Conservation (phyloP, 1,140 invertebrate genomes). For the Lamellibrachia luymesi region DNA sequence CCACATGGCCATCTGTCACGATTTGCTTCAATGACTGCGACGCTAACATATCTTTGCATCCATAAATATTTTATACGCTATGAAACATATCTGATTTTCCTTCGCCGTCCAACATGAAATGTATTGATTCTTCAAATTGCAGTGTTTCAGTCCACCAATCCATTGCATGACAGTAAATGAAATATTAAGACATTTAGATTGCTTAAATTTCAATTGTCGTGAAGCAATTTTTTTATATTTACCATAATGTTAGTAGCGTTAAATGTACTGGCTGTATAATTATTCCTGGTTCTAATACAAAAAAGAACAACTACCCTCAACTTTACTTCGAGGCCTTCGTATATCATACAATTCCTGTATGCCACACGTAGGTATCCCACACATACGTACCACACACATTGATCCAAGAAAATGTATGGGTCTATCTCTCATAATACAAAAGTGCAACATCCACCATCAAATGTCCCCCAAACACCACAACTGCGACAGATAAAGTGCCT, state of each 20-base stretch:
- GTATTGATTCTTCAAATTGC: neutral
- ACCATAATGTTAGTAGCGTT: neutral
- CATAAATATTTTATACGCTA: neutral
- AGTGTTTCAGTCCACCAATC: neutral
- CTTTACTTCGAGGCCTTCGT: neutral
- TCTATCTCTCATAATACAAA: neutral
- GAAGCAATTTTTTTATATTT: neutral
- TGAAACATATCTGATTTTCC: neutral
- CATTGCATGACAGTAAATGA: neutral
- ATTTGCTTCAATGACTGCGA: neutral
- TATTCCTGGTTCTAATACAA: neutral
- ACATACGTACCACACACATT: neutral
- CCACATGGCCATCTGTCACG: neutral
- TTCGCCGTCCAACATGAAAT: neutral
- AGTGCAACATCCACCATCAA: neutral
- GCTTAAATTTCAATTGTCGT: neutral
- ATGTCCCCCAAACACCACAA: neutral
- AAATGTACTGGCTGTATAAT: neutral
- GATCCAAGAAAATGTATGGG: neutral
- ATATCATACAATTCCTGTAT: neutral
- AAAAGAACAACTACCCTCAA: neutral
- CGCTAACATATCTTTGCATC: neutral
- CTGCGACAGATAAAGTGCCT: neutral
- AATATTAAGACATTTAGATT: neutral
- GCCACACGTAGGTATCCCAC: neutral